Base-by-base conservation (phyloP, 2,113 vertebrate genomes). In the Nannobrachium achirus region DNA sequence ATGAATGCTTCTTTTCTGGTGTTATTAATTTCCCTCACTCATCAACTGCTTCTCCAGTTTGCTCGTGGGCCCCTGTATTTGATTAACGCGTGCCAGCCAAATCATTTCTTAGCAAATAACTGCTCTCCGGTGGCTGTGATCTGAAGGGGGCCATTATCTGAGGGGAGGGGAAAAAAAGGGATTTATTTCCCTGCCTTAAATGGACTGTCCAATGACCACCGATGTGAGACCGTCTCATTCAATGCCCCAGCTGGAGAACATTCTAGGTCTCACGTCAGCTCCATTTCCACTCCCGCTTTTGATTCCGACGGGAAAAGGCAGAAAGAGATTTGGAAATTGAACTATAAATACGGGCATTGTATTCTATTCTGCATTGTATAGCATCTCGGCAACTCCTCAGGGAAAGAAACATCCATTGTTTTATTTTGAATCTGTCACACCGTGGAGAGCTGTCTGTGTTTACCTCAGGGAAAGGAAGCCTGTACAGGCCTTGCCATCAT, bases 11-110 rank as follows among this genome's bases (percentile, higher is more conserved):
- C 13, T 7, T 65, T 55, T 6, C 44, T 48, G 7, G 6, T 49
- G 11, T 64, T 62, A 72, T 67, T 78, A 42, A 74, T 81, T 82
- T 66, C 18, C 46, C 67, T 77, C 53, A 60, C 20, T 76, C 25
- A 5, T 82, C 52, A 67, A 41, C 63, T 72, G 42, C 68, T 66
- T 81, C 51, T 73, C 71, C 60, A 33, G 78, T 86, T 82, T 64
- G 40, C 83, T 81, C 72, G 81, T 79, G 72, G 66, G 56, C 66
- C 39, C 71, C 56, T 76, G 42, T 48, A 76, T 83, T 88, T 86
- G 80, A 89, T 91, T 82, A 87, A 72, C 61, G 76, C 73, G 57
- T 79, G 67, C 48, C 63, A 73, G 60, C 41, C 13, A 66, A 83
- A 73, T 76, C 50, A 65, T 75, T 88, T 81, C 40, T 39, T 38